Evolutionary conservation across 2,888 invertebrate genomes (phyloP).

Genomic region (Asteroscopus sphinx): DNA sequence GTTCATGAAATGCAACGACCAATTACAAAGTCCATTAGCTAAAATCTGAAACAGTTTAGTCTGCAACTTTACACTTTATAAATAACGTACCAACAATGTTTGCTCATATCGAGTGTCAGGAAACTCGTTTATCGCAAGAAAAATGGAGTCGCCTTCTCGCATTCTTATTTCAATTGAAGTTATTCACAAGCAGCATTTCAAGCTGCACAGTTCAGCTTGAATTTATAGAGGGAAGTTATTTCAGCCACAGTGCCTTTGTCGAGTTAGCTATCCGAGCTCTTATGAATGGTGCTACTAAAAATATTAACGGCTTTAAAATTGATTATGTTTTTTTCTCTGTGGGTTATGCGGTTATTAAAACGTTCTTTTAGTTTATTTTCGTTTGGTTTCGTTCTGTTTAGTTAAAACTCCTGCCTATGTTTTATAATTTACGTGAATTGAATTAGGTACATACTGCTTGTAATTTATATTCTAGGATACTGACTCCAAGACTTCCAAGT

Average conservation of each 20-base stretch:
- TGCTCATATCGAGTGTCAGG: slow-evolving; percentile 47
- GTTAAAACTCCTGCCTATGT: no score
- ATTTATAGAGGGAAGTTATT: slow-evolving; percentile 74
- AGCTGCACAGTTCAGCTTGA: slow-evolving; percentile 64
- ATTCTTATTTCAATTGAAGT: slow-evolving; percentile 76
- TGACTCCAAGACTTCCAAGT: no score
- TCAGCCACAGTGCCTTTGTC: slow-evolving; percentile 57
- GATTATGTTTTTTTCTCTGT: slow-evolving; percentile 3
- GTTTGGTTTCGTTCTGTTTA: no score
- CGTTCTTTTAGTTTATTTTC: no score
- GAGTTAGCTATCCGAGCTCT: slow-evolving; percentile 50
- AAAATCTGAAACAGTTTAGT: slow-evolving; percentile 17
- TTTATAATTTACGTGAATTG: no score
- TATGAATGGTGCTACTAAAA: slow-evolving; percentile 34
- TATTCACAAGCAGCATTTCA: slow-evolving; percentile 68
- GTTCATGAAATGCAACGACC: neutral
- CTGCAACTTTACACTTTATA: slow-evolving; percentile 15
- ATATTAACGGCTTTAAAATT: slow-evolving; percentile 46
- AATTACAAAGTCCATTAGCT: slow-evolving; percentile 9
- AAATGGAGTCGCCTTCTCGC: slow-evolving; percentile 65
- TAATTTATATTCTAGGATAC: no score
- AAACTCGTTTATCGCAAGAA: slow-evolving; percentile 63
- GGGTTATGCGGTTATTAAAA: neutral
- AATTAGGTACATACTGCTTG: no score
- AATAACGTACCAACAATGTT: slow-evolving; percentile 28